Evolutionary conservation across 2,888 invertebrate genomes (phyloP).

Genomic region (Cantharis nigra): DNA sequence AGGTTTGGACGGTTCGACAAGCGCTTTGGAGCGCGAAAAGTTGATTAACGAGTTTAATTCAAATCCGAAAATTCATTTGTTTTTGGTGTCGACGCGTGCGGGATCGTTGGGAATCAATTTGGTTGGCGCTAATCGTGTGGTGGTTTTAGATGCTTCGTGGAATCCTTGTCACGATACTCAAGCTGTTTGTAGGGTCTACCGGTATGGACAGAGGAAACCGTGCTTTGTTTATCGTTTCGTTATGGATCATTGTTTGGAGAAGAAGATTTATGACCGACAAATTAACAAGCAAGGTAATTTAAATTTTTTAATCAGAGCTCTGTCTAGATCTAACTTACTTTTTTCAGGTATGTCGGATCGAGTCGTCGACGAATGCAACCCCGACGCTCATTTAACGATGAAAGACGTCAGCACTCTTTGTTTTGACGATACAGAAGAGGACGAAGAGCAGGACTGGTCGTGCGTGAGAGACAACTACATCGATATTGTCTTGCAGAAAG

Average conservation of each 20-base stretch:
- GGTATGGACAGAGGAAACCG: conserved; percentile 92
- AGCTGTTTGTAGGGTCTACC: conserved; percentile 94
- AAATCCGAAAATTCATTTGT: conserved; percentile 83
- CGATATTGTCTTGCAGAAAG: conserved; percentile 81
- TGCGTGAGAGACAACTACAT: conserved; percentile 73
- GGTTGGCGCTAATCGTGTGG: conserved; percentile 95
- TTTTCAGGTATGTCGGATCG: conserved; percentile 82
- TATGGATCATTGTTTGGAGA: conserved; percentile 95
- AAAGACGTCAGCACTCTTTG: conserved; percentile 89
- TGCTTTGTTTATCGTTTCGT: conserved; percentile 96
- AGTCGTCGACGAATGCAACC: conserved; percentile 97
- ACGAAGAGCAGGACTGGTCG: conserved; percentile 75
- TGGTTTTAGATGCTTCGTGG: conserved; percentile 98
- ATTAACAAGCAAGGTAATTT: conserved; percentile 95
- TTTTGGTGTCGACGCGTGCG: conserved; percentile 94
- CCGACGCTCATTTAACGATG: conserved; percentile 89
- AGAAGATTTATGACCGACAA: conserved; percentile 97
- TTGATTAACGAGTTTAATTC: conserved; percentile 95
- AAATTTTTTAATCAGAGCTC: neutral
- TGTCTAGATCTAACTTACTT: neutral
- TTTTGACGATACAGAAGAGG: conserved; percentile 87
- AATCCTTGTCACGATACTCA: conserved; percentile 99
- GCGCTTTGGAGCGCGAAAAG: conserved; percentile 91
- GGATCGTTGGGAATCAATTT: conserved; percentile 97
- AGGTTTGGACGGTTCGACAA: conserved; percentile 95